These are phyloP conservation scores for Alcis repandata DNA, from an alignment of 2,888 invertebrate species.

Conservation along the genomic window DNA sequence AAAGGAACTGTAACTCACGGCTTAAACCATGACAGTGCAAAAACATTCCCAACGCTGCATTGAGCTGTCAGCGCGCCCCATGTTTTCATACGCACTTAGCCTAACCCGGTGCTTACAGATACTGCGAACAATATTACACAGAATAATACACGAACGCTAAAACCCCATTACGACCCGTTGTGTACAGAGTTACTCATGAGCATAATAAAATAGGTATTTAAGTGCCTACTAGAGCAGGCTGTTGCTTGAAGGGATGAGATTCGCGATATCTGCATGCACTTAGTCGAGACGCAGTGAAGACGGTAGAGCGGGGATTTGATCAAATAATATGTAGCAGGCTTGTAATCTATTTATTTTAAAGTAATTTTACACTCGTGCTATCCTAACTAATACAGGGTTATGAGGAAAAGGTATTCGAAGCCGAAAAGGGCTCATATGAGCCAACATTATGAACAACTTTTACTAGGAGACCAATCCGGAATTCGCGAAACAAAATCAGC, in stretches of 20 bases:
- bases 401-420: no score
- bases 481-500: no score
- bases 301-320: not conserved
- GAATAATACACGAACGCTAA: conserved; percentile 18
- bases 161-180: conserved; percentile 10
- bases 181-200: conserved; percentile 14
- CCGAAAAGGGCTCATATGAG: no score
- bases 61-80: not conserved
- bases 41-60: not conserved
- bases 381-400: no score
- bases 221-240: not conserved
- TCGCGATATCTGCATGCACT: conserved; percentile 23
- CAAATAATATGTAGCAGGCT: no score
- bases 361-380: no score
- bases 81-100: conserved; percentile 4
- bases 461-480: no score
- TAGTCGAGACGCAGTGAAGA: not conserved
- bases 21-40: not conserved
- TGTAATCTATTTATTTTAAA: no score
- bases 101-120: conserved; percentile 18
- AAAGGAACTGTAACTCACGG: not conserved
- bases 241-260: no score
- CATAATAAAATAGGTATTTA: conserved; percentile 15
- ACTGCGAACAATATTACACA: conserved; percentile 18
- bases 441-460: no score